Conservation (phyloP, 2,888 invertebrate genomes). For the Bellardia bayeri region DNA sequence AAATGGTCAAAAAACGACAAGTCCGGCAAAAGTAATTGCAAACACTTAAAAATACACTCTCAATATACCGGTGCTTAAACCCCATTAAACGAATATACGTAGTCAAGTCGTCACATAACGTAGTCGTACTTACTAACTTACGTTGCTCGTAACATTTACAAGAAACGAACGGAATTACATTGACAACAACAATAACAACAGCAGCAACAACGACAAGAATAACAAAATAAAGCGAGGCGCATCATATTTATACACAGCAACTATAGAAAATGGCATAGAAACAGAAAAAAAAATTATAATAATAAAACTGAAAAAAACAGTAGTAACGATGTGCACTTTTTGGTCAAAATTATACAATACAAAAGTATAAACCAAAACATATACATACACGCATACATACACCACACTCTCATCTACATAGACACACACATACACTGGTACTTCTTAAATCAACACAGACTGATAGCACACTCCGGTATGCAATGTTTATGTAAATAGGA, state of each 20-base stretch:
- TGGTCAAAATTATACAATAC: constrained; percentile 59
- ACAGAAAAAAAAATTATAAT: not conserved
- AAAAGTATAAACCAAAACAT: constrained; percentile 4
- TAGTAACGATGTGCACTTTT: constrained; percentile 60
- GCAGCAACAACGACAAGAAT: constrained; percentile 29
- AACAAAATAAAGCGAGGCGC: constrained; percentile 41
- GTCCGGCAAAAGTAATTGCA: not conserved
- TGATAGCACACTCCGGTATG: constrained; percentile 28
- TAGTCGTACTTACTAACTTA: not conserved
- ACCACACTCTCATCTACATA: not conserved
- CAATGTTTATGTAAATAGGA: not conserved
- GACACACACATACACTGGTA: not conserved
- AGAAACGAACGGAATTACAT: constrained; percentile 16
- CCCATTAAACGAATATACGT: not conserved
- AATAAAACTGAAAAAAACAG: constrained; percentile 1
- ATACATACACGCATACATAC: not conserved
- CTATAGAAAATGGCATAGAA: constrained; percentile 28
- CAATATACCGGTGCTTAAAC: not conserved
- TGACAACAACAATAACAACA: constrained; percentile 1
- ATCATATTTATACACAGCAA: constrained; percentile 39
- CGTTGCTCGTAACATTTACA: constrained; percentile 25
- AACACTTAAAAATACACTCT: not conserved
- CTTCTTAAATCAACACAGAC: constrained; percentile 45
- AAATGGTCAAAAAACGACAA: too few species aligned
- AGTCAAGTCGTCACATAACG: not conserved